Conservation (phyloP, 1,140 invertebrate species). For the Cylas formicarius region DNA sequence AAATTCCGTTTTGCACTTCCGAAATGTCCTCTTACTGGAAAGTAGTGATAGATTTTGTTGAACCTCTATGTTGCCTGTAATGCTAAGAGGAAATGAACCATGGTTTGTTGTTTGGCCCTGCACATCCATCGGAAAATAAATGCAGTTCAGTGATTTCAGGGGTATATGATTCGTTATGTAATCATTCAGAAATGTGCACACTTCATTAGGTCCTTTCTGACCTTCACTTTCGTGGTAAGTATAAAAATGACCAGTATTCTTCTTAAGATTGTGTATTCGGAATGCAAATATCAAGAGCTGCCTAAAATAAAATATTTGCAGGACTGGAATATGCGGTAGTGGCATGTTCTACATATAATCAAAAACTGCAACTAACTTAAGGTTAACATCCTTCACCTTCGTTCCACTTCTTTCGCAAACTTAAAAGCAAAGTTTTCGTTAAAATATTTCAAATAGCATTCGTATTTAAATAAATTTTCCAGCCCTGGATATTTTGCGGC, state of each 20-base stretch:
- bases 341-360: too few relatives aligned
- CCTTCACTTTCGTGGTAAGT: constrained; percentile 19
- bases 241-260: constrained; percentile 23
- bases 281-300: constrained; percentile 34
- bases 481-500: too few relatives aligned
- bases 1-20: constrained; percentile 26
- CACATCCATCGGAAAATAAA: constrained; percentile 25
- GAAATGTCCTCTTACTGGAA: constrained; percentile 34
- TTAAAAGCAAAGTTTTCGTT: constrained; percentile 27
- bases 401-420: constrained; percentile 30
- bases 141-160: constrained; percentile 28
- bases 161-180: constrained; percentile 2
- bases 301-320: constrained; percentile 23
- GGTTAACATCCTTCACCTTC: constrained; percentile 19
- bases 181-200: constrained; percentile 10
- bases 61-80: constrained; percentile 22
- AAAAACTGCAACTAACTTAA: constrained; percentile 39
- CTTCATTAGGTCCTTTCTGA: constrained; percentile 2
- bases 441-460: constrained; percentile 32
- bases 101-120: constrained; percentile 30
- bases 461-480: constrained; percentile 28
- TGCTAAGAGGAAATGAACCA: constrained; percentile 21
- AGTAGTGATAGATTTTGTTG: constrained; percentile 27
- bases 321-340: constrained; percentile 9
- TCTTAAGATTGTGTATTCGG: constrained; percentile 33